Evolutionary conservation across 2,797 vertebrate species (phyloP).

Genomic region (Danio choprae): DNA sequence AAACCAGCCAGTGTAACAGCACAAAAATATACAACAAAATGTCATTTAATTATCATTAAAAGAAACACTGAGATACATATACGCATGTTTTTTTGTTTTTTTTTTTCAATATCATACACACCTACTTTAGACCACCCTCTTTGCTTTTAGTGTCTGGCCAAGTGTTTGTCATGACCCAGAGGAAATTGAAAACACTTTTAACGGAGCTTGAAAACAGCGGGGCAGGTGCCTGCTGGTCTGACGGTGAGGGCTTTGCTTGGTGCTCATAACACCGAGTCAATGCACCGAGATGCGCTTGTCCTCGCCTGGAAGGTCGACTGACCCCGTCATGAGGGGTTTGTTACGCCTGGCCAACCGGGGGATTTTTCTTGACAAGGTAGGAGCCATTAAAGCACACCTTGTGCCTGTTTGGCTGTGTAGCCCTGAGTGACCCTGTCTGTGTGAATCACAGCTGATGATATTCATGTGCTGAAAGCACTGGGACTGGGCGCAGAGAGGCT

Average conservation of each 20-base stretch:
- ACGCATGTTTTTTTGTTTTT: too few relatives aligned
- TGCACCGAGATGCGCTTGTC: slow-evolving; percentile 42
- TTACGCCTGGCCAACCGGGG: slow-evolving; percentile 40
- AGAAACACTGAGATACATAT: too few relatives aligned
- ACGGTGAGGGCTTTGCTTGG: not conserved
- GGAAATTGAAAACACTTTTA: slow-evolving; percentile 26
- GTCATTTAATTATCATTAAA: too few relatives aligned
- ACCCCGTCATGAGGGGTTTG: slow-evolving; percentile 52
- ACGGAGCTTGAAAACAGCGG: slow-evolving; percentile 29
- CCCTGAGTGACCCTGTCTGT: slow-evolving; percentile 52
- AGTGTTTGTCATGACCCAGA: slow-evolving; percentile 29
- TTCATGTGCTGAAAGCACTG: slow-evolving; percentile 39
- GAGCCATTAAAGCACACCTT: slow-evolving; percentile 60
- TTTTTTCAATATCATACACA: not conserved
- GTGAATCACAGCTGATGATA: slow-evolving; percentile 54
- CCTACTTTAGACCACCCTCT: not conserved
- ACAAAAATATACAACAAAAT: too few relatives aligned
- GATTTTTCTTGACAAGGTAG: slow-evolving; percentile 63
- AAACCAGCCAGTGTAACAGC: too few relatives aligned
- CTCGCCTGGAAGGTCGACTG: slow-evolving; percentile 43
- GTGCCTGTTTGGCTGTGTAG: slow-evolving; percentile 30
- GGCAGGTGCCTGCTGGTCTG: slow-evolving; percentile 18
- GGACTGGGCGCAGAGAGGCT: slow-evolving; percentile 33
- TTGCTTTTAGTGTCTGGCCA: not conserved
- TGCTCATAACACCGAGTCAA: slow-evolving; percentile 8